Conservation (phyloP, 2,797 vertebrate species). For the Rachycentron canadum region DNA sequence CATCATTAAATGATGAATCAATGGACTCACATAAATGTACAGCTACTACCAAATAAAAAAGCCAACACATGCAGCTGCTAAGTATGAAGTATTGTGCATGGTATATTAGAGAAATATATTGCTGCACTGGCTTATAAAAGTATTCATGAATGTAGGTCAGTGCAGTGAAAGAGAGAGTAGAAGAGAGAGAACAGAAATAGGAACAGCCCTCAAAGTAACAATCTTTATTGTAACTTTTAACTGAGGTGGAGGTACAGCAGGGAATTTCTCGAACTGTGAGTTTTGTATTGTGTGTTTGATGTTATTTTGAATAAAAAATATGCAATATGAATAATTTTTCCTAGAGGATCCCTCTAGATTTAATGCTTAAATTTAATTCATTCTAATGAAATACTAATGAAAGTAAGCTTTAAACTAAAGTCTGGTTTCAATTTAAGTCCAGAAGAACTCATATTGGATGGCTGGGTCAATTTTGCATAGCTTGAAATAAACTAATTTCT, state of each 20-base stretch:
- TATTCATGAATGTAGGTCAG: conserved; percentile 59
- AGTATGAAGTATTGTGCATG: conserved; percentile 12
- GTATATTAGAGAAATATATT: conserved; percentile 7
- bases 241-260: conserved; percentile 20
- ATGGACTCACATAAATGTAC: conserved; percentile 15
- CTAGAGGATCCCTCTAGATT: background rate
- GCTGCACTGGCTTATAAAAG: conserved; percentile 19
- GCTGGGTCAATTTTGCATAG: background rate
- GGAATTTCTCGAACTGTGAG: conserved; percentile 21
- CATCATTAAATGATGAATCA: conserved; percentile 52
- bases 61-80: conserved; percentile 22
- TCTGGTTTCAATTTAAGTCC: background rate
- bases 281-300: conserved; percentile 24
- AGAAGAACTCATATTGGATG: background rate
- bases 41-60: conserved; percentile 28
- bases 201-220: conserved; percentile 33
- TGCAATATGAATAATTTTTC: conserved; percentile 17
- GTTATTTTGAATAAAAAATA: conserved; percentile 17
- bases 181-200: conserved; percentile 2
- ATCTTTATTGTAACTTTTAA: conserved; percentile 43
- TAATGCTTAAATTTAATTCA: background rate
- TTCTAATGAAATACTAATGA: conserved; percentile 14
- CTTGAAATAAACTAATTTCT: background rate
- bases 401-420: conserved; percentile 3
- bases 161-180: background rate